Evolutionary conservation across 1,140 invertebrate species (phyloP), one percentile per base, ranked within the genome.

Genomic region (Drosophila setifemur): DNA sequence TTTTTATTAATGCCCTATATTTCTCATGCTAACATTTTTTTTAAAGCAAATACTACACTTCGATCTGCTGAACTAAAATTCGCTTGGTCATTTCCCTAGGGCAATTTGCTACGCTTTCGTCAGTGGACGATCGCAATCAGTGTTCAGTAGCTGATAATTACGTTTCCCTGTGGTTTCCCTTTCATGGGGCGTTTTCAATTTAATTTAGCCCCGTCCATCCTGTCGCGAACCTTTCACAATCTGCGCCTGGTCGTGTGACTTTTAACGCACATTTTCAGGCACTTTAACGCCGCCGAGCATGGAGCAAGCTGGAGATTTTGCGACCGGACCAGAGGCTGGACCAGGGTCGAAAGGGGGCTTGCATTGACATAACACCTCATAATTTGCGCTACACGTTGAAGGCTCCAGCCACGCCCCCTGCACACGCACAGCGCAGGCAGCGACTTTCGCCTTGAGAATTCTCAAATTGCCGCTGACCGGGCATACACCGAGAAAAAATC

Each of bases 321-420:
- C n/a, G n/a, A 0, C 21, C 11, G 49, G n/a, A 8, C 14, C 6
- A 23, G 19, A 3, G 11, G 14, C n/a, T n/a, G 7, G 35, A 18
- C 16, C 8, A 11, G 19, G 18, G 18, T 11, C 21, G 48, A 45
- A 9, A 25, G 21, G 16, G 68, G 37, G 49, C 39, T 37, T 53
- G 67, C 81, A 85, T 85, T 85, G 81, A 85, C 81, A 85, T 85
- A 85, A 85, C 81, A 85, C 81, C 81, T 85, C 81, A 85, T 85
- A 85, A 85, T 85, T 85, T 85, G 81, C 81, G 60, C 40, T 81
- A 55, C 71, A 85, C 70, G 72, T 54, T 83, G 78, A 73, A 69
- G 78, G 58, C 74, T 67, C 35, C 52, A 28, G 26, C 14, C 81
- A 85, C 79, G 81, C 77, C 79, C 60, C 42, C 50, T 61, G 72